These are phyloP conservation scores for Drosophila setosimentum DNA, from an alignment of 2,888 invertebrate genomes.

Conservation along the genomic window DNA sequence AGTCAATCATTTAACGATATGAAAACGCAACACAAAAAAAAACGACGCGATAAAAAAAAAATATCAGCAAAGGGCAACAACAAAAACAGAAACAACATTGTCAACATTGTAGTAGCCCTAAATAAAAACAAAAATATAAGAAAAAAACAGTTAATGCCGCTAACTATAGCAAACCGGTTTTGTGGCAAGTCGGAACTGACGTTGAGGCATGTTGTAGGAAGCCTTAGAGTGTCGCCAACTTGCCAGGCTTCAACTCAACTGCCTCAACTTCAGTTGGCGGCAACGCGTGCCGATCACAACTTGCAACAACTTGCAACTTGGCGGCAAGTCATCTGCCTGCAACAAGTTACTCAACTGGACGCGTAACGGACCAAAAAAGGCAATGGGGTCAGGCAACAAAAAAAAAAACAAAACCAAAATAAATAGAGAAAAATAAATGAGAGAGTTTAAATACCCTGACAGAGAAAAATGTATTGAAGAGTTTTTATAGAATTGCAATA, in stretches of 20 bases:
- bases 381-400: slow-evolving; percentile 66
- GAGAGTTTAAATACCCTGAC: slow-evolving; percentile 1
- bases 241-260: slow-evolving; percentile 70
- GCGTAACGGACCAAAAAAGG: slow-evolving; percentile 52
- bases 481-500: background rate
- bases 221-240: slow-evolving; percentile 80
- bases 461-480: background rate
- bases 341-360: slow-evolving; percentile 79
- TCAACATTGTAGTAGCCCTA: slow-evolving; percentile 31
- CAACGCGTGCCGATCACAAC: slow-evolving; percentile 23
- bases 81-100: slow-evolving; percentile 15
- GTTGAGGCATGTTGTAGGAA: slow-evolving; percentile 54
- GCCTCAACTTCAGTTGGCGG: slow-evolving; percentile 21
- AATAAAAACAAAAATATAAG: slow-evolving; percentile 3
- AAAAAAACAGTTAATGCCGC: slow-evolving; percentile 26
- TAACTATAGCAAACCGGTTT: slow-evolving; percentile 21
- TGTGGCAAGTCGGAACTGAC: slow-evolving; percentile 1
- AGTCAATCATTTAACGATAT: slow-evolving; percentile 41
- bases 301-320: slow-evolving; percentile 2
- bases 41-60: slow-evolving; percentile 5
- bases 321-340: slow-evolving; percentile 50
- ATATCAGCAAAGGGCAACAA: slow-evolving; percentile 26
- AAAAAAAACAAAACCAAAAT: background rate
- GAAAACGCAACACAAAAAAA: slow-evolving; percentile 15
- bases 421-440: background rate